These are phyloP conservation scores for Leptocoma aspasia DNA, from an alignment of 2,113 vertebrate genomes.

Conservation along the genomic window DNA sequence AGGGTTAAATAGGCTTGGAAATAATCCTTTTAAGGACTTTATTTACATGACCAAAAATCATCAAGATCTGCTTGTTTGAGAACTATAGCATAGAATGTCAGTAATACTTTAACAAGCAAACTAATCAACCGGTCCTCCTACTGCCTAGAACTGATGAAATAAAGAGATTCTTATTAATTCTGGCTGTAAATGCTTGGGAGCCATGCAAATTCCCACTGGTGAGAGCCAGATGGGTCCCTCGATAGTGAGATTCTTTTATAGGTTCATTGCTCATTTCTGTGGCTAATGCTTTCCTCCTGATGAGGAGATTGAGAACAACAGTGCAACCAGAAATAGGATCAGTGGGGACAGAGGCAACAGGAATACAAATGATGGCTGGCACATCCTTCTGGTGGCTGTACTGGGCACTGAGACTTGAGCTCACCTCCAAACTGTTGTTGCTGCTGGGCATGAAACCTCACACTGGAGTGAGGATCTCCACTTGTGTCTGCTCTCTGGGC, in stretches of 20 bases:
- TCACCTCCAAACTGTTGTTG: accelerated
- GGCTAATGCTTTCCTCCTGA: not conserved
- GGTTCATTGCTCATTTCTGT: not conserved
- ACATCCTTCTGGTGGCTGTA: not conserved
- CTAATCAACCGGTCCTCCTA: conserved; percentile 22
- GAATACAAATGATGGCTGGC: not conserved
- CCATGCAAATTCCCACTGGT: not conserved
- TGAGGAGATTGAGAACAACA: too few species aligned
- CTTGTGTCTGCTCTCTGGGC: not conserved
- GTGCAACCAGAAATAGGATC: too few species aligned
- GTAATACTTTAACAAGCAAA: conserved; percentile 24
- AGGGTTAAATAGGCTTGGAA: conserved; percentile 17
- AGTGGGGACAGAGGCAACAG: not conserved
- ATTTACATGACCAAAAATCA: conserved; percentile 41
- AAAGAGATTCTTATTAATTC: conserved; percentile 14
- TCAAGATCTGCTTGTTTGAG: conserved; percentile 47
- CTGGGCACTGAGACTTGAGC: not conserved
- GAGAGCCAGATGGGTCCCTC: not conserved
- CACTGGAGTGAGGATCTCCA: accelerated
- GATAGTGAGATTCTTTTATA: not conserved
- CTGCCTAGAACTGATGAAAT: not conserved
- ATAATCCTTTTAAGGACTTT: conserved; percentile 5
- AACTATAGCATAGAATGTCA: not conserved
- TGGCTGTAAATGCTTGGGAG: not conserved
- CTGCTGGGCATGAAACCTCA: not conserved